Conservation (phyloP, 2,888 invertebrate genomes). For the Microplitis deprimator region DNA sequence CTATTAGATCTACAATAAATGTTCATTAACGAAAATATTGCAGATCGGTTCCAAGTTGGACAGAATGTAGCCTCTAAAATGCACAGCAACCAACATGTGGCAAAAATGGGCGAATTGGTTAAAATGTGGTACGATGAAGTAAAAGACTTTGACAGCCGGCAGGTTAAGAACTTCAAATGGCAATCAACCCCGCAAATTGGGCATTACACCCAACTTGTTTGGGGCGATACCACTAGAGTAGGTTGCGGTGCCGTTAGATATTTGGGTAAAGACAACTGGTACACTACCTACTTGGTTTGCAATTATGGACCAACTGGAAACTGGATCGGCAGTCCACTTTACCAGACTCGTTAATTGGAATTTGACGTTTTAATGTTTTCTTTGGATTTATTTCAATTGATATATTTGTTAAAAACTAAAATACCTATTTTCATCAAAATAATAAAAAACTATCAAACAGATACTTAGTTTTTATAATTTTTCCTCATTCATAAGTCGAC, state of each 20-base stretch:
- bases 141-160: slow-evolving; percentile 51
- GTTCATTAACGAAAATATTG: not conserved
- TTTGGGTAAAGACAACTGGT: slow-evolving; percentile 47
- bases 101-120: slow-evolving; percentile 43
- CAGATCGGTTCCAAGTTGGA: slow-evolving; percentile 44
- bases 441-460: too few relatives aligned
- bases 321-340: slow-evolving; percentile 59
- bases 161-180: not conserved
- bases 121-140: slow-evolving; percentile 69
- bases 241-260: slow-evolving; percentile 72
- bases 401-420: not conserved
- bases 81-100: not conserved
- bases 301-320: slow-evolving; percentile 72
- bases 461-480: too few relatives aligned
- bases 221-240: slow-evolving; percentile 69
- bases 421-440: too few relatives aligned
- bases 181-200: slow-evolving; percentile 49
- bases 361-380: not conserved
- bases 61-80: slow-evolving; percentile 44
- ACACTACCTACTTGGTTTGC: slow-evolving; percentile 66
- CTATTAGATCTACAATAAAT: too few relatives aligned
- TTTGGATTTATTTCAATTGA: not conserved
- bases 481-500: too few relatives aligned
- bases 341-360: slow-evolving; percentile 48
- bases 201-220: slow-evolving; percentile 72